phyloP scores from a whole-genome alignment of 2,888 invertebrate genomes.

The Thymelicus sylvestris region DNA sequence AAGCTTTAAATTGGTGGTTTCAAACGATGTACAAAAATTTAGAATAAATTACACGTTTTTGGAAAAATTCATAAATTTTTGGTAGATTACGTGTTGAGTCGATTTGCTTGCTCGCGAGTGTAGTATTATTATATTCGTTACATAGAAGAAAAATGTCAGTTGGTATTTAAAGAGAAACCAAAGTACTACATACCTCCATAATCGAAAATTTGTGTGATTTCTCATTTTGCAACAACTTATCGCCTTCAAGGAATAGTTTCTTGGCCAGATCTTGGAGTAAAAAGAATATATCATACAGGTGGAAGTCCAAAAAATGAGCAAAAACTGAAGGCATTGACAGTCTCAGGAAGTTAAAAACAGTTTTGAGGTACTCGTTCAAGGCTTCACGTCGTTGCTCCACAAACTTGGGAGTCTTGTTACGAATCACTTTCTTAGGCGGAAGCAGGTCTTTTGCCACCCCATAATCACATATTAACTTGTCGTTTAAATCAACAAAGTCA shows the following conservation, averaged over 20 bases:
- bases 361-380: slow-evolving; percentile 92
- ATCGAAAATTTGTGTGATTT: slow-evolving; percentile 89
- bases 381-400: slow-evolving; percentile 90
- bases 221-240: slow-evolving; percentile 86
- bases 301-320: slow-evolving; percentile 94
- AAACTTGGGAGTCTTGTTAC: slow-evolving; percentile 95
- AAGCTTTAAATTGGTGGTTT: no score
- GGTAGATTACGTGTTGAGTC: no score
- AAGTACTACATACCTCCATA: slow-evolving; percentile 86
- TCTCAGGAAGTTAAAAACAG: slow-evolving; percentile 90
- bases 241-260: slow-evolving; percentile 90
- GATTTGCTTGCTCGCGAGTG: no score
- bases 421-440: slow-evolving; percentile 96
- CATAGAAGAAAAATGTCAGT: no score
- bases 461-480: slow-evolving; percentile 84
- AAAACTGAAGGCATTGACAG: slow-evolving; percentile 92
- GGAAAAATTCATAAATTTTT: no score
- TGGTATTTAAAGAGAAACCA: neutral
- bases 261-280: slow-evolving; percentile 93
- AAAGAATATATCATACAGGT: slow-evolving; percentile 95
- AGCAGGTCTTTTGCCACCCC: slow-evolving; percentile 89
- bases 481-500: slow-evolving; percentile 95
- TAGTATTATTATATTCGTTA: no score
- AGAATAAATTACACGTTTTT: no score
- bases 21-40: no score